Evolutionary conservation across 2,797 vertebrate species (phyloP), one percentile per base, ranked within the genome.

Genomic region (Thunnus albacares): DNA sequence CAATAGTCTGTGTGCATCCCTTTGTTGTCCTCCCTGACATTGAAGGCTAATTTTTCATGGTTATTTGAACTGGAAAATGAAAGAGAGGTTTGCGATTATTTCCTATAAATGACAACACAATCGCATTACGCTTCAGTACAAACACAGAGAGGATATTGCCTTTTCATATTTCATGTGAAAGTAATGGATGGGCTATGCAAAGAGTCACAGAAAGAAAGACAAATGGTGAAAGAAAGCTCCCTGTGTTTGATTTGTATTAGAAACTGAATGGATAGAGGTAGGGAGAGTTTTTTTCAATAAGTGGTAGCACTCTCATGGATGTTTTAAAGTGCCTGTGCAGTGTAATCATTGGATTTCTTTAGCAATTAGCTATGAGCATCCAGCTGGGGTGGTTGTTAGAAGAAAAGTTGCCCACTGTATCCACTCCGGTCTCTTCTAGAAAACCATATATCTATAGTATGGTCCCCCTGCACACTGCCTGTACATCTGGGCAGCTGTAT

Each of bases 41-140:
- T 97, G 97, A 97, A 96, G 96, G 97, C 96, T 97, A 97, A 97
- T 98, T 98, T 98, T 97, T 98, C 97, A 98, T 98, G 97, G 96
- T 97, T 98, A 97, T 98, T 98, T 98, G 97, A 97, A 97, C 97
- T 97, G 96, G 96, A 97, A 98, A 98, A 98, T 97, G 97, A 97
- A 96, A 96, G 95, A 96, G 96, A 96, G 96, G 95, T 96, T 97
- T 96, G 96, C 89, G 96, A 97, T 97, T 97, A 97, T 98, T 98
- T 97, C 97, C 96, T 96, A 96, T 97, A 97, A 98, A 97, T 97
- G 97, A 98, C 97, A 98, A 97, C 97, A 97, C 97, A 97, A 97
- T 98, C 96, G 95, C 97, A 97, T 97, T 97, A 97, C 94, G 96
- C 97, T 97, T 96, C 90, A 95, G 96, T 97, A 97, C 97, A 97